These are phyloP conservation scores for Drosophila subobscura DNA, from an alignment of 1,140 invertebrate genomes.

Conservation along the genomic window DNA sequence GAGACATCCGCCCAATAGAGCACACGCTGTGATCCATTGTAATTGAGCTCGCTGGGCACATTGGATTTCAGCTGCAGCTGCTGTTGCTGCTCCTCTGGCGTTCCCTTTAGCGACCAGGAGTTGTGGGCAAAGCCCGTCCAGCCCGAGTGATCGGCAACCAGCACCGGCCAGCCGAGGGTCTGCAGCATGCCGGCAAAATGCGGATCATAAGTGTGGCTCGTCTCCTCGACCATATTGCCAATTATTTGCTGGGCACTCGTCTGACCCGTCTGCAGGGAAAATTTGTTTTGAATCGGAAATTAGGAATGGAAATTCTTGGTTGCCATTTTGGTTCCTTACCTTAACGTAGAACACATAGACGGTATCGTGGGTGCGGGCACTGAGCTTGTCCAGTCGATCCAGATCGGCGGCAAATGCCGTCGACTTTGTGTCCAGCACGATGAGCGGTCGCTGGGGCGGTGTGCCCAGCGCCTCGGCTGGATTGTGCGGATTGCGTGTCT, in stretches of 20 bases:
- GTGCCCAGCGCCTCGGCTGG: conserved; percentile 60
- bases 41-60: conserved; percentile 48
- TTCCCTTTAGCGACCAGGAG: conserved; percentile 87
- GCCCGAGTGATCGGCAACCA: conserved; percentile 91
- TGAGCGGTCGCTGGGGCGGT: conserved; percentile 86
- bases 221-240: conserved; percentile 89
- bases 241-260: conserved; percentile 89
- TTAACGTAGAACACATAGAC: conserved; percentile 97
- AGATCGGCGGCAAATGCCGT: conserved; percentile 90
- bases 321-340: conserved; percentile 84
- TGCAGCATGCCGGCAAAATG: conserved; percentile 92
- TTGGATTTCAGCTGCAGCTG: conserved; percentile 9
- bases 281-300: neutral
- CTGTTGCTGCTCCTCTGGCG: conserved; percentile 62
- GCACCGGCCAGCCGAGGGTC: conserved; percentile 94
- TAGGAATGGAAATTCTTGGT: neutral
- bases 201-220: conserved; percentile 63
- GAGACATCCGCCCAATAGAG: conserved; percentile 98
- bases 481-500: conserved; percentile 86
- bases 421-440: conserved; percentile 90
- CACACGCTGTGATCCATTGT: conserved; percentile 87
- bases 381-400: conserved; percentile 90
- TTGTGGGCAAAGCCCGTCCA: conserved; percentile 95
- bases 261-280: conserved; percentile 89
- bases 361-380: conserved; percentile 94